Percentiles rank a stretch among this genome's conserved stretches.
phyloP scores from a whole-genome alignment of 2,113 vertebrate species.

The Hepsetus odoe region DNA sequence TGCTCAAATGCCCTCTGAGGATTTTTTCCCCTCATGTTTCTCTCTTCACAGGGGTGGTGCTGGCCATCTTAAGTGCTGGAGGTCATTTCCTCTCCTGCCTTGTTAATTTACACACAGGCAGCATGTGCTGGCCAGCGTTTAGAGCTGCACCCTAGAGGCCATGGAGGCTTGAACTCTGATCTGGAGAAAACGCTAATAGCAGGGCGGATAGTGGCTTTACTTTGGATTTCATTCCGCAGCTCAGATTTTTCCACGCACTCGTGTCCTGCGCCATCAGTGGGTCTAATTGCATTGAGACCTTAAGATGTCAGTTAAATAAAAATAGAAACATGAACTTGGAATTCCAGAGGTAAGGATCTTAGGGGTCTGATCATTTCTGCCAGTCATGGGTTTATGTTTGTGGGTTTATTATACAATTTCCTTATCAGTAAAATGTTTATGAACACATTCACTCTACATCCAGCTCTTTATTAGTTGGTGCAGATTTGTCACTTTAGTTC shows the following conservation, averaged over 20 bases:
- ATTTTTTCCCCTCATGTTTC: conserved; percentile 59
- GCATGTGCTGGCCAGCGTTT: conserved; percentile 48
- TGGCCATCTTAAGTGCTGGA: conserved; percentile 52
- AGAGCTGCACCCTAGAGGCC: conserved; percentile 20
- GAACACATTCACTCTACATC: too few species aligned
- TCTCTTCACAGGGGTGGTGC: conserved; percentile 34
- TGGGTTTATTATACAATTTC: too few species aligned
- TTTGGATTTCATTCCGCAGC: conserved; percentile 40
- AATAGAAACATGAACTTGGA: too few species aligned
- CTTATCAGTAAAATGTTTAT: too few species aligned
- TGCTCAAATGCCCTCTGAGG: conserved; percentile 78
- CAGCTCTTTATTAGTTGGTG: too few species aligned
- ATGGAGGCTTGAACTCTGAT: conserved; percentile 22
- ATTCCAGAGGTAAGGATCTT: too few species aligned
- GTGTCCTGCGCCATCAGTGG: neutral
- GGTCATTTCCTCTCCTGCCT: conserved; percentile 59
- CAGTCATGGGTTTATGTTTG: too few species aligned
- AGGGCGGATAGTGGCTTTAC: conserved; percentile 42
- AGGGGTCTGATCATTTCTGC: too few species aligned
- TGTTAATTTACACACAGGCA: conserved; percentile 57
- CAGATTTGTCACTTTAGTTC: too few species aligned
- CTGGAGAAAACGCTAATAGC: conserved; percentile 43
- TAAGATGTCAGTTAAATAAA: neutral
- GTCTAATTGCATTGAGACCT: neutral
- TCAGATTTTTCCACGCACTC: conserved; percentile 25